Conservation (phyloP, 1,140 invertebrate genomes). For the Aphaenogaster rudis region DNA sequence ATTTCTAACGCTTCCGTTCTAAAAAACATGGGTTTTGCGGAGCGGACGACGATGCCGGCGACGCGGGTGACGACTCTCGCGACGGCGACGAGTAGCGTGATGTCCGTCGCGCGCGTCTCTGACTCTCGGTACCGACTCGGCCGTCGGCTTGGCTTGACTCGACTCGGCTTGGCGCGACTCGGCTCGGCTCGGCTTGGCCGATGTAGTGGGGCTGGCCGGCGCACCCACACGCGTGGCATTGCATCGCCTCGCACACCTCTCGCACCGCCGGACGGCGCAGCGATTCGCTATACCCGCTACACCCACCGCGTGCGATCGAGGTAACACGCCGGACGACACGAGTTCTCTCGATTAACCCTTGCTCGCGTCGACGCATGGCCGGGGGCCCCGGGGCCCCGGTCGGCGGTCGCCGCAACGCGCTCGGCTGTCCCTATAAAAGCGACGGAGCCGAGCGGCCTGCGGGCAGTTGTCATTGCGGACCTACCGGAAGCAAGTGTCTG, state of each 20-base stretch:
- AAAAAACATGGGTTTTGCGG: too few relatives aligned
- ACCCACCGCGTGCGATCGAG: slow-evolving; percentile 77
- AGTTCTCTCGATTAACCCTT: slow-evolving; percentile 73
- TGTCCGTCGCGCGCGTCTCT: neutral
- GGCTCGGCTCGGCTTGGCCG: neutral
- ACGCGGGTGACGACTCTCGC: too few relatives aligned
- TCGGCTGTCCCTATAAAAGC: slow-evolving; percentile 80
- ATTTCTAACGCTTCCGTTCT: too few relatives aligned
- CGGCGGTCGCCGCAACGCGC: slow-evolving; percentile 55
- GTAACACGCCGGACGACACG: slow-evolving; percentile 72
- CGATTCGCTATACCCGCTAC: slow-evolving; percentile 80
- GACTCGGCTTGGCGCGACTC: neutral
- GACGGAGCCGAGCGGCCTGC: slow-evolving; percentile 76
- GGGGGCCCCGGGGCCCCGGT: neutral
- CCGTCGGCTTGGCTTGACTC: neutral
- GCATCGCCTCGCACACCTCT: slow-evolving; percentile 73
- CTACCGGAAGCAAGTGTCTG: slow-evolving; percentile 13
- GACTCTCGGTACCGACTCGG: neutral
- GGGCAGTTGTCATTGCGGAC: slow-evolving; percentile 81
- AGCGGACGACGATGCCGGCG: too few relatives aligned
- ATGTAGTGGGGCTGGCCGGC: slow-evolving; percentile 57
- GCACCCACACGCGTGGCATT: slow-evolving; percentile 77
- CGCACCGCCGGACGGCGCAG: slow-evolving; percentile 63
- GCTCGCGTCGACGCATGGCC: slow-evolving; percentile 47
- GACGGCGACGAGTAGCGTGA: neutral